Evolutionary conservation across 2,888 invertebrate genomes (phyloP).

Genomic region (Hyles lineata): DNA sequence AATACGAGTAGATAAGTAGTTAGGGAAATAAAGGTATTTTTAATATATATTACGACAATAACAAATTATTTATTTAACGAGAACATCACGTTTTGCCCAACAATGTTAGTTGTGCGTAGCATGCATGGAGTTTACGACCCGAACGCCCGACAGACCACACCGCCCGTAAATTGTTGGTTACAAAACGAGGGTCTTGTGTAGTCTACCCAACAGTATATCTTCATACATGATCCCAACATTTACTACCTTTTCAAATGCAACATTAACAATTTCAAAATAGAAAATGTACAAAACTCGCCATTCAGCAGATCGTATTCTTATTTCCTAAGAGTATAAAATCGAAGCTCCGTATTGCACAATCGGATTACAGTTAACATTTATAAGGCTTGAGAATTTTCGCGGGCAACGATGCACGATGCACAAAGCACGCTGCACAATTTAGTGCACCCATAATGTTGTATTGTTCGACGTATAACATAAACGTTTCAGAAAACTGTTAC

Average conservation of each 20-base stretch:
- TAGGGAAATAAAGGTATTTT: neutral
- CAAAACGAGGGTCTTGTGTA: slow-evolving; percentile 45
- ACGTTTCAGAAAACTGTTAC: slow-evolving; percentile 19
- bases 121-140: slow-evolving; percentile 53
- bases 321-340: neutral
- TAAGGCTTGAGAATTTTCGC: neutral
- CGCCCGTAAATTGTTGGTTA: slow-evolving; percentile 54
- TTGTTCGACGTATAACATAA: slow-evolving; percentile 20
- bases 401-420: slow-evolving; percentile 15
- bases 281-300: neutral
- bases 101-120: slow-evolving; percentile 45
- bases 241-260: slow-evolving; percentile 7
- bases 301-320: neutral
- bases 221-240: slow-evolving; percentile 12
- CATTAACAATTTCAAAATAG: neutral
- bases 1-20: neutral
- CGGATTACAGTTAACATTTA: slow-evolving; percentile 25
- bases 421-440: slow-evolving; percentile 2
- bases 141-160: slow-evolving; percentile 48
- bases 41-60: neutral
- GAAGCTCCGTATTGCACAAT: neutral
- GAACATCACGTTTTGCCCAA: slow-evolving; percentile 47
- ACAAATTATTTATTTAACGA: slow-evolving; percentile 10
- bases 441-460: slow-evolving; percentile 15
- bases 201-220: slow-evolving; percentile 27